Evolutionary conservation across 1,140 invertebrate species (phyloP).

Genomic region (Megathymus violae): DNA sequence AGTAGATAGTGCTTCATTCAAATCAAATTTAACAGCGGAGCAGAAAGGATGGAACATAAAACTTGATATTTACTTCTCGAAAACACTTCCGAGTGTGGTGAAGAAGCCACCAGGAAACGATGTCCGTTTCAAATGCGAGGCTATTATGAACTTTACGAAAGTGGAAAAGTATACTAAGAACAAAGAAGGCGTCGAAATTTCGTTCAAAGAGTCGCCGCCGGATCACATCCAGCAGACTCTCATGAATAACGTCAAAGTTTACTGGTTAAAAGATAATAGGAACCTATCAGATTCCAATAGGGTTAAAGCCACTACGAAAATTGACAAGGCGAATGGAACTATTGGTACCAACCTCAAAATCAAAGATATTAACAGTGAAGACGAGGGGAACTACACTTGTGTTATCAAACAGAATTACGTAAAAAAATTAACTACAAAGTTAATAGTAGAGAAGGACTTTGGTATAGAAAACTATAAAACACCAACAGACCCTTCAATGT

Average conservation of each 20-base stretch:
- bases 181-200: slow-evolving; percentile 69
- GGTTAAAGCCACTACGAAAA: slow-evolving; percentile 60
- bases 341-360: slow-evolving; percentile 67
- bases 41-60: slow-evolving; percentile 78
- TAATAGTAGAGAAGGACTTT: slow-evolving; percentile 56
- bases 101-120: slow-evolving; percentile 51
- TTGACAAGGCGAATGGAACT: slow-evolving; percentile 69
- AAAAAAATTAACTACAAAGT: slow-evolving; percentile 65
- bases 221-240: slow-evolving; percentile 69
- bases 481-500: slow-evolving; percentile 55
- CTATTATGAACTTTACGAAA: slow-evolving; percentile 75
- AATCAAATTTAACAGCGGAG: slow-evolving; percentile 63
- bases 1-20: slow-evolving; percentile 57
- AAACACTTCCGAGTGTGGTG: slow-evolving; percentile 61
- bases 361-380: slow-evolving; percentile 54
- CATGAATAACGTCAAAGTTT: slow-evolving; percentile 75
- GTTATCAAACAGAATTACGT: slow-evolving; percentile 75
- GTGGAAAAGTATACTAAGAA: slow-evolving; percentile 72
- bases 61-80: slow-evolving; percentile 74
- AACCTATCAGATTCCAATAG: slow-evolving; percentile 49
- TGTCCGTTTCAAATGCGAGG: slow-evolving; percentile 72
- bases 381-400: slow-evolving; percentile 76
- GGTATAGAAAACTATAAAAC: slow-evolving; percentile 54
- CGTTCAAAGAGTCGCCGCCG: slow-evolving; percentile 63
- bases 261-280: slow-evolving; percentile 74